Conservation (phyloP, 2,113 vertebrate genomes). For the Nycticorax nycticorax region DNA sequence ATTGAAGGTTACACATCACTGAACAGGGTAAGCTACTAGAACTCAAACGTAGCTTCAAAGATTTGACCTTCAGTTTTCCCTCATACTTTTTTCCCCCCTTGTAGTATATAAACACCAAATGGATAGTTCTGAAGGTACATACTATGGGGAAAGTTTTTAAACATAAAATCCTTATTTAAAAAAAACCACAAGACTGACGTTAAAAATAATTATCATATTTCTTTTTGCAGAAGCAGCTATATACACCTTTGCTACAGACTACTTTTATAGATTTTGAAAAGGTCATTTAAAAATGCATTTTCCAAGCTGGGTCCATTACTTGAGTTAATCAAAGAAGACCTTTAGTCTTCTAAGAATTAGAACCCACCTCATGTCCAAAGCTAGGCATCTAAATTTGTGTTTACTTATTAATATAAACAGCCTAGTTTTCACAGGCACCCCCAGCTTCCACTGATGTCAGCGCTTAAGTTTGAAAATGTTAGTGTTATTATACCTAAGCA, state of each 20-base stretch:
- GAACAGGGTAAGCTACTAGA: conserved; percentile 7
- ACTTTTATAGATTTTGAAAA: not conserved
- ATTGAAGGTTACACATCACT: conserved; percentile 9
- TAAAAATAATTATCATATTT: not conserved
- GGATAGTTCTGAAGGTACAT: not conserved
- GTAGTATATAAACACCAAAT: not conserved
- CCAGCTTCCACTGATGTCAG: not conserved
- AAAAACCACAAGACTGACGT: not conserved
- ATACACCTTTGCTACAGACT: not conserved
- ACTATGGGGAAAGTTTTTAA: not conserved
- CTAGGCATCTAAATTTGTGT: not conserved
- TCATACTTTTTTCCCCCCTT: not conserved
- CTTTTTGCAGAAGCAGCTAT: not conserved
- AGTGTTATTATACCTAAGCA: not conserved
- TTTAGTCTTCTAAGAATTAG: not conserved
- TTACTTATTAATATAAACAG: not conserved
- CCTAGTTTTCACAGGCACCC: not conserved
- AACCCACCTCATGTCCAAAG: not conserved
- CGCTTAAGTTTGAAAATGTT: not conserved
- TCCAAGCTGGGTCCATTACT: not conserved
- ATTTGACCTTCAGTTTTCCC: not conserved
- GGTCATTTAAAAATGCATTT: not conserved
- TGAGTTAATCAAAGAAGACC: not conserved
- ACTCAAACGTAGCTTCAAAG: not conserved
- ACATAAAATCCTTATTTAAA: not conserved